Evolutionary conservation across 92 coral and sea anemone species (phyloP).

Genomic region (Siderastrea radians): DNA sequence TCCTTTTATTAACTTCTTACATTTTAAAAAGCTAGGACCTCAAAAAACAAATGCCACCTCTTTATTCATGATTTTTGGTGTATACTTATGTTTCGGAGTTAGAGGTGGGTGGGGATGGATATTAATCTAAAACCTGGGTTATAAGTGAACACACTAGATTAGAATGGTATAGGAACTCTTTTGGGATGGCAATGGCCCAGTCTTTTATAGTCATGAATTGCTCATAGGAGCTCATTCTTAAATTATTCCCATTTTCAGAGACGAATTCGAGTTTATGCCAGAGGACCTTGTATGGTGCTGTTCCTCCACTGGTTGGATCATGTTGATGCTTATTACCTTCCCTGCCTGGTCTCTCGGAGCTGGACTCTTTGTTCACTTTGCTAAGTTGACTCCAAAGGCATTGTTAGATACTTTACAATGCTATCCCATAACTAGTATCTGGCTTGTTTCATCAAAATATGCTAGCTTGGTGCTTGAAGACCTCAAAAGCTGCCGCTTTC

Average conservation of each 20-base stretch:
- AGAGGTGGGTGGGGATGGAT: too few species aligned
- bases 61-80: too few species aligned
- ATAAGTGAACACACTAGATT: too few species aligned
- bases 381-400: neutral
- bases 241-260: neutral
- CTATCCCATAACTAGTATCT: neutral
- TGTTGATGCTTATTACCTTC: neutral
- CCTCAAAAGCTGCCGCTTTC: neutral
- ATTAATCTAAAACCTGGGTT: too few species aligned
- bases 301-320: neutral
- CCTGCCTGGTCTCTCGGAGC: conserved; percentile 4
- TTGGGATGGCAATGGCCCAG: too few species aligned
- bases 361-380: conserved; percentile 3
- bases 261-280: neutral
- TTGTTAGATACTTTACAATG: neutral
- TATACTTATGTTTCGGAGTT: too few species aligned
- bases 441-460: neutral
- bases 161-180: too few species aligned
- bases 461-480: neutral
- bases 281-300: conserved; percentile 4
- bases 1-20: too few species aligned
- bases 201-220: too few species aligned
- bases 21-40: too few species aligned
- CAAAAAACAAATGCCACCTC: too few species aligned
- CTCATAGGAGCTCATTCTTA: neutral